Evolutionary conservation across 2,797 vertebrate genomes (phyloP).

Genomic region (Garrulus glandarius): DNA sequence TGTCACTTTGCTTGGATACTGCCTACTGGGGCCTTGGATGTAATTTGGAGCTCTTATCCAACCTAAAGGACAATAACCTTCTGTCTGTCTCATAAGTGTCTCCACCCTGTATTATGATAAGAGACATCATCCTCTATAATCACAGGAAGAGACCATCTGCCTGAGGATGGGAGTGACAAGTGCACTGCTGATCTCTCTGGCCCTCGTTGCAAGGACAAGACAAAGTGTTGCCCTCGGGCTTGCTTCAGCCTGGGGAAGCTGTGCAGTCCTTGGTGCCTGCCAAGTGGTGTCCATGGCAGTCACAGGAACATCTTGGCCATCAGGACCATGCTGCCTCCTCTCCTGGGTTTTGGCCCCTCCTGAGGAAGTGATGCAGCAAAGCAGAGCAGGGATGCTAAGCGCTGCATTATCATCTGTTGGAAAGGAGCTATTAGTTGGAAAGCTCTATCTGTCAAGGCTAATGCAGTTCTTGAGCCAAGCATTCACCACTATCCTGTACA

Average conservation of each 20-base stretch:
- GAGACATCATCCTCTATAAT: background rate
- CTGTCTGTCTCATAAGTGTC: background rate
- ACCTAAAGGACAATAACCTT: background rate
- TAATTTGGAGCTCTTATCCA: background rate
- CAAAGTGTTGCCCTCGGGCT: background rate
- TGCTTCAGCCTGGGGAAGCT: background rate
- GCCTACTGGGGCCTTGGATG: rapidly evolving
- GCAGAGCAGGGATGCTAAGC: background rate
- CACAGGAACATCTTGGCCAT: rapidly evolving
- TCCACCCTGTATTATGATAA: background rate
- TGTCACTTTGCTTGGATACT: background rate
- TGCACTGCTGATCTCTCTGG: too few species aligned
- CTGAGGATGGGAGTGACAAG: background rate
- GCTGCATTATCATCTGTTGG: background rate
- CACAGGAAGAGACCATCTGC: background rate
- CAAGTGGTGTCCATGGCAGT: background rate
- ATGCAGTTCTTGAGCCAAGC: background rate
- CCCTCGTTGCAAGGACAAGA: background rate
- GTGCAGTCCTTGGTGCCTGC: rapidly evolving
- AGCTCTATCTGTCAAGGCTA: background rate
- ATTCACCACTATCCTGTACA: background rate
- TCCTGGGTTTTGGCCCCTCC: background rate
- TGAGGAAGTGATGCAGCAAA: background rate
- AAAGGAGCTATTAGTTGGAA: background rate
- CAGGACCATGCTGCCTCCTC: background rate